Percentiles rank a stretch among this genome's conserved stretches.
Evolutionary conservation across 1,140 invertebrate genomes (phyloP).

Genomic region (Sminthurinus signatus): DNA sequence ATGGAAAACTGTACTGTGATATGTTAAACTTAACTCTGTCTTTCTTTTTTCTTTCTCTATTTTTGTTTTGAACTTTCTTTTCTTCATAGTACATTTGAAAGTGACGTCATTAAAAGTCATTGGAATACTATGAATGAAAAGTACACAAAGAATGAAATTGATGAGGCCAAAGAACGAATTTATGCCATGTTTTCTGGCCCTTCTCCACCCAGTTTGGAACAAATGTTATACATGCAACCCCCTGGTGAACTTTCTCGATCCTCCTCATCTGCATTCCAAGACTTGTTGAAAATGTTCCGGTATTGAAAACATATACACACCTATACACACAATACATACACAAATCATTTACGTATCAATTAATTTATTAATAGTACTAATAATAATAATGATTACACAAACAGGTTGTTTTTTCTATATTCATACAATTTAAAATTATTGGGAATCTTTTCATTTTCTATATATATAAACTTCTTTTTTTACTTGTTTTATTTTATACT

Average conservation of each 20-base stretch:
- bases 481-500: too few species aligned
- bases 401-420: too few species aligned
- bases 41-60: too few species aligned
- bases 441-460: too few species aligned
- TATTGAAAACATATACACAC: too few species aligned
- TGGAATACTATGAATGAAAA: slow-evolving; percentile 23
- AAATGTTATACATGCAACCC: slow-evolving; percentile 22
- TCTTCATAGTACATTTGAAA: slow-evolving; percentile 4
- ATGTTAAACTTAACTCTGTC: not conserved
- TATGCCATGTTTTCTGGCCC: slow-evolving; percentile 16
- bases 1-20: too few species aligned
- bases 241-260: not conserved
- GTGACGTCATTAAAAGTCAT: not conserved
- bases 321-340: too few species aligned
- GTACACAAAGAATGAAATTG: slow-evolving; percentile 29
- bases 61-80: too few species aligned
- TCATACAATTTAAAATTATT: too few species aligned
- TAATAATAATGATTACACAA: too few species aligned
- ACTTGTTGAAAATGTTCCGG: slow-evolving; percentile 33
- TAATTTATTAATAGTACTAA: too few species aligned
- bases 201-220: slow-evolving; percentile 2
- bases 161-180: slow-evolving; percentile 31
- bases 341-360: not conserved
- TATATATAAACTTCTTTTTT: too few species aligned
- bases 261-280: slow-evolving; percentile 18